Evolutionary conservation across 1,140 invertebrate genomes (phyloP), one percentile per base, ranked within the genome.

Genomic region (Drosophila albomicans): DNA sequence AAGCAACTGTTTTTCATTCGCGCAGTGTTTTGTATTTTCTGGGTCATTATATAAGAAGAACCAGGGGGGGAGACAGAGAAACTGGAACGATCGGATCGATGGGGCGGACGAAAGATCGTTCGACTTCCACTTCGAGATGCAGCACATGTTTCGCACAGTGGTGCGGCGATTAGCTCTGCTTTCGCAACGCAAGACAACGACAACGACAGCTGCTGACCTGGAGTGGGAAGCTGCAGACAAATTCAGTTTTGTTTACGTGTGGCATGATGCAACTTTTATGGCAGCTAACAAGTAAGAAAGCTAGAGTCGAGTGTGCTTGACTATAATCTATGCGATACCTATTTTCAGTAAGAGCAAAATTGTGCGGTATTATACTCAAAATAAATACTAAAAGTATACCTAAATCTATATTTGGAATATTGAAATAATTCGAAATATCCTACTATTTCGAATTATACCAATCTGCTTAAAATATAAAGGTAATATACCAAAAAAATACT

Each of bases 31-130:
- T 63, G 59, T 43, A 16, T 46, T 85, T 70, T 82, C 59, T 82
- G 71, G 82, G 79, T 87, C 82, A 87, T 87, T 86, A 86, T 81
- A 68, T 75, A 78, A 75, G 54, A 25, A 25, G 20, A 25, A 25
- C 20, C 35, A 30, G 4, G 0, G 28, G 2, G 3, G 30, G 4
- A 3, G 13, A 15, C 20, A 3, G 7, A n/a, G 13, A 49, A 61
- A 25, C 28, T 30, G 43, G 58, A 43, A n/a, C 8, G 11, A 10
- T 51, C 15, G n/a, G 49, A 7, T 43, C 28, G 25, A 32, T 32
- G 20, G 20, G 20, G 20, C 20, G 20, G 20, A 25, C 32, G 32
- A 32, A 7, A 5, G 32, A 32, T 73, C 46, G 54, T 59, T 67
- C 70, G 38, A 67, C 49, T 28, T 25, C 20, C 20, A 25, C 20